Conservation (phyloP, 2,888 invertebrate species). For the Strigamia crassipes region DNA sequence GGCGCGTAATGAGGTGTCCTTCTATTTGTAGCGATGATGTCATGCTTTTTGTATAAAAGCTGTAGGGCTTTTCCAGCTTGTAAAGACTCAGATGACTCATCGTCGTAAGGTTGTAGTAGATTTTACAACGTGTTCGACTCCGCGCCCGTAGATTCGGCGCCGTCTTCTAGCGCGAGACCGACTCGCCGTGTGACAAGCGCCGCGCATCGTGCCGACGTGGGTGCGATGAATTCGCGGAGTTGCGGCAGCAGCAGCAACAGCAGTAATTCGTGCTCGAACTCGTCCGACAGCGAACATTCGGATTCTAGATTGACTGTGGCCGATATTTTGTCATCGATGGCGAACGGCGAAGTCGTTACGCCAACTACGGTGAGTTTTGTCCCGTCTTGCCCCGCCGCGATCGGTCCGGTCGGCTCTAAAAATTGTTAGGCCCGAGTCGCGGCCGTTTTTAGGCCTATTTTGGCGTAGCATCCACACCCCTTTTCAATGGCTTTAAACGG, state of each 20-base stretch:
- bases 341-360: slow-evolving; percentile 55
- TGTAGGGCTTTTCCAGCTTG: slow-evolving; percentile 47
- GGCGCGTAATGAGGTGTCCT: slow-evolving; percentile 22
- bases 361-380: slow-evolving; percentile 52
- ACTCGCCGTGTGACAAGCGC: not conserved
- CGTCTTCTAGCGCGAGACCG: not conserved
- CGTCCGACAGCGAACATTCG: not conserved
- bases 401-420: too few relatives aligned
- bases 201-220: not conserved
- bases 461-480: not conserved
- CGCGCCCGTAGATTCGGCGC: not conserved
- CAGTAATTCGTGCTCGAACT: not conserved
- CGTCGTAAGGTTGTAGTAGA: not conserved
- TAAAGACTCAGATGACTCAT: slow-evolving; percentile 45
- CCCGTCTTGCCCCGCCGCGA: not conserved
- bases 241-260: not conserved
- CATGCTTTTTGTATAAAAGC: slow-evolving; percentile 46
- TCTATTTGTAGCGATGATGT: slow-evolving; percentile 46
- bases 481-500: not conserved
- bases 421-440: too few relatives aligned
- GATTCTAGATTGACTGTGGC: slow-evolving; percentile 54
- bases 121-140: not conserved
- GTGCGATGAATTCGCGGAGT: slow-evolving; percentile 45
- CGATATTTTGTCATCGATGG: slow-evolving; percentile 59
- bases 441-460: not conserved